A percentile compares a stretch with the other conserved stretches of the same genome.
phyloP scores from a whole-genome alignment of 2,797 vertebrate species.

The Sebastes jordani region DNA sequence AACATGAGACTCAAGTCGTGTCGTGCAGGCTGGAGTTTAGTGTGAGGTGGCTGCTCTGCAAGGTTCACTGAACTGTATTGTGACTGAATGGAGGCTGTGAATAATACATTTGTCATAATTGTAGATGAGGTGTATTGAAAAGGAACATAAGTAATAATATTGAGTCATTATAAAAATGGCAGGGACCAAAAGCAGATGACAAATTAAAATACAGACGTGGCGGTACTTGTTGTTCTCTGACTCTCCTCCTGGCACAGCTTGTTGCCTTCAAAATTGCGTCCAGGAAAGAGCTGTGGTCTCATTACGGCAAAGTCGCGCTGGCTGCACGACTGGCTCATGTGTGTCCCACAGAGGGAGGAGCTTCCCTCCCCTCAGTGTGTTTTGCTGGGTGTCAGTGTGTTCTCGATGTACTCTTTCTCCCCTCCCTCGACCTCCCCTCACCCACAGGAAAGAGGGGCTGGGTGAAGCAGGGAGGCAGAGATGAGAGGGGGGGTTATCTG shows the following conservation, averaged over 20 bases:
- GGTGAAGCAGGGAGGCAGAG: constrained; percentile 1
- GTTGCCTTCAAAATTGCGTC: constrained; percentile 17
- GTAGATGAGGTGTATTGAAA: not conserved
- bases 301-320: constrained; percentile 26
- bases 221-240: constrained; percentile 25
- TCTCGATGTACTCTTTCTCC: constrained; percentile 36
- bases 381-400: constrained; percentile 42
- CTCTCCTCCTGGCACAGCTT: constrained; percentile 14
- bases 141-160: not conserved
- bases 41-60: not conserved
- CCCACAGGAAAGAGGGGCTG: constrained; percentile 71
- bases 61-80: not conserved
- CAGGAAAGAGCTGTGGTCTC: constrained; percentile 60
- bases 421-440: constrained; percentile 51
- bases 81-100: not conserved
- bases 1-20: not conserved
- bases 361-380: constrained; percentile 36
- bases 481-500: not conserved
- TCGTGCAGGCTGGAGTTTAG: not conserved
- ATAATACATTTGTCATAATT: not conserved
- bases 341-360: constrained; percentile 18
- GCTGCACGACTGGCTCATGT: constrained; percentile 10
- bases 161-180: not conserved
- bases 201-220: constrained; percentile 7
- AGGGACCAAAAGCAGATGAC: not conserved